Base-by-base conservation (phyloP, 2,113 vertebrate genomes). In the Caranx melampygus region DNA sequence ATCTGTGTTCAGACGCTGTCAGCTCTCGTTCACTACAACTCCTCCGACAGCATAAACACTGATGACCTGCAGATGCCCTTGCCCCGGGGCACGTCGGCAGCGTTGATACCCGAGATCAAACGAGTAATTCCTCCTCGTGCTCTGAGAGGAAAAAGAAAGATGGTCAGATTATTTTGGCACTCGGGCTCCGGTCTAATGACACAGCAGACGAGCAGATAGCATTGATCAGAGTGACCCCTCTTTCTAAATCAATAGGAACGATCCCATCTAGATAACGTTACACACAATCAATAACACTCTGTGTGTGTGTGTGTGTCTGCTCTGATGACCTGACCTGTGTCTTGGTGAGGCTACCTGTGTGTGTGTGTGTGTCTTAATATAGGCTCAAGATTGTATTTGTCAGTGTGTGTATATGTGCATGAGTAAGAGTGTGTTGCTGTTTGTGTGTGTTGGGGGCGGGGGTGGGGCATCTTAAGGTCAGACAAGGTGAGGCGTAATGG, bases 231-330 rank as follows among this genome's bases (percentile, higher is more conserved):
- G 81, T 89, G 91, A 92, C 89, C 91, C 87, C 77, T 78, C 88
- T 87, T 78, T 90, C 87, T 61, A 68, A 69, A 90, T 93, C 91
- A 78, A 92, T 92, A 89, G 80, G 33, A 90, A 89, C 62, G 91
- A 91, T 92, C 92, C 91, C 90, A 87, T 93, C 90, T 84, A 90
- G 92, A 93, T 93, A 93, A 87, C 72, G 61, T 93, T 93, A 92
- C 89, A 90, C 76, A 26, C 79, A 82, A 93, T 93, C 92, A 73
- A 93, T 93, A 88, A 35, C 15, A 7, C 67, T 85, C 42, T 87
- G 62, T 59, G 40, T 79, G 76, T 79, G 21, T 69, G 59, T 61
- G 65, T 61, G 42, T 77, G 86, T 83, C 73, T 86, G 77, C 52
- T 37, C 45, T 13, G 51, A 64, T 63, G 78, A 87, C 78, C 81